A percentile compares a stretch with the other conserved stretches of the same genome.
These are phyloP conservation scores for Drosophila merina DNA, from an alignment of 2,888 invertebrate genomes.

Conservation along the genomic window DNA sequence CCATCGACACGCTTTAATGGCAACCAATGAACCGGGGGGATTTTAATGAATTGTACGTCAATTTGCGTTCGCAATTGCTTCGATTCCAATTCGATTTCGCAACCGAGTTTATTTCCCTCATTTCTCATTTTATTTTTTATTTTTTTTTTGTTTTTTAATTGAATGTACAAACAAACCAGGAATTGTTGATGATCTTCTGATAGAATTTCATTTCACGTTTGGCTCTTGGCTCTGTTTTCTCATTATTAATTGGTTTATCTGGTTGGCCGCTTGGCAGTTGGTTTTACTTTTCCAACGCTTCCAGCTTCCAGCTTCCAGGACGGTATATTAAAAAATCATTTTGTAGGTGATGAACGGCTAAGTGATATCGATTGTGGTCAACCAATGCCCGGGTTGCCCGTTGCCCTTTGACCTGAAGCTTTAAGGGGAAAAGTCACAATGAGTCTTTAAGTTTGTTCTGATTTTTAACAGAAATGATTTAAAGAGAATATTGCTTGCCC, in stretches of 20 bases:
- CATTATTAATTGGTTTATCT: constrained; percentile 55
- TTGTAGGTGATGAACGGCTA: constrained; percentile 38
- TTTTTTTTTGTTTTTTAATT: constrained; percentile 57
- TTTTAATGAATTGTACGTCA: constrained; percentile 74
- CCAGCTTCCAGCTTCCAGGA: constrained; percentile 4
- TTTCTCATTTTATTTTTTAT: constrained; percentile 10
- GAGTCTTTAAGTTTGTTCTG: background rate
- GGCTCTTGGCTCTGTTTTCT: constrained; percentile 45
- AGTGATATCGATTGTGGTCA: constrained; percentile 44
- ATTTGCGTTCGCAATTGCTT: constrained; percentile 60
- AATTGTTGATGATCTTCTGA: constrained; percentile 39
- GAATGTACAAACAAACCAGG: constrained; percentile 45
- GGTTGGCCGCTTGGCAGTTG: constrained; percentile 35
- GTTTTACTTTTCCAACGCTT: constrained; percentile 21
- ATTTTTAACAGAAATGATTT: background rate
- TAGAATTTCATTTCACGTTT: constrained; percentile 47
- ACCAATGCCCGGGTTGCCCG: constrained; percentile 2
- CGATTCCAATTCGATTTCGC: constrained; percentile 49
- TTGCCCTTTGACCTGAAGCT: background rate
- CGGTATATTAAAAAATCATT: constrained; percentile 41
- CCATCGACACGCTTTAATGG: constrained; percentile 56
- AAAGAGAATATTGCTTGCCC: constrained; percentile 14
- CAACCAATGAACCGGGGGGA: constrained; percentile 59
- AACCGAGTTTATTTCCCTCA: constrained; percentile 29
- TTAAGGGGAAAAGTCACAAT: background rate